Conservation (phyloP, 2,797 vertebrate genomes). For the Alcedo quadribrachys region DNA sequence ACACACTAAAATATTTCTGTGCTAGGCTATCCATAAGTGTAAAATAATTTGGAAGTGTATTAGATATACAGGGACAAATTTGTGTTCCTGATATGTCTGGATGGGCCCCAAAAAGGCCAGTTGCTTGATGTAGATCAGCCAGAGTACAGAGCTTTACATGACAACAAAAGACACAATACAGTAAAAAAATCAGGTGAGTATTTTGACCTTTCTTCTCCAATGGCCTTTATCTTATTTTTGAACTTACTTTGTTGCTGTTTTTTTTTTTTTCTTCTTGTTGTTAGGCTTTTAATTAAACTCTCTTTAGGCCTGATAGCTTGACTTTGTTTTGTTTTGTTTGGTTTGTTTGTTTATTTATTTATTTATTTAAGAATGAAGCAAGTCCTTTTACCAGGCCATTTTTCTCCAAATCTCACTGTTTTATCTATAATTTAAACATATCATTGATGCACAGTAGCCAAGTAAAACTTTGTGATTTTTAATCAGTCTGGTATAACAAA, state of each 20-base stretch:
- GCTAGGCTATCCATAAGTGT: neutral
- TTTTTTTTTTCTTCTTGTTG: neutral
- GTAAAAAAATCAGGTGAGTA: neutral
- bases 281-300: neutral
- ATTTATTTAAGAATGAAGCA: neutral
- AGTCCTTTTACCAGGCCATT: neutral
- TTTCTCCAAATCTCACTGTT: neutral
- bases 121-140: conserved; percentile 6
- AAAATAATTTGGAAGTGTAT: neutral
- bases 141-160: neutral
- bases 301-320: neutral
- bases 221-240: neutral
- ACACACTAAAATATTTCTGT: neutral
- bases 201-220: conserved; percentile 12
- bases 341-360: neutral
- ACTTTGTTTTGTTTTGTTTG: neutral
- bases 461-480: conserved; percentile 23
- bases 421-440: conserved; percentile 9
- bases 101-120: neutral
- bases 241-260: neutral
- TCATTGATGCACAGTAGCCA: neutral
- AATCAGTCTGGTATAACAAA: neutral
- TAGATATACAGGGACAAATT: neutral
- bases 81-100: neutral
- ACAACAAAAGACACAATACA: neutral